These are phyloP conservation scores for Rapana venosa DNA, from an alignment of 2,888 invertebrate genomes.

Conservation along the genomic window DNA sequence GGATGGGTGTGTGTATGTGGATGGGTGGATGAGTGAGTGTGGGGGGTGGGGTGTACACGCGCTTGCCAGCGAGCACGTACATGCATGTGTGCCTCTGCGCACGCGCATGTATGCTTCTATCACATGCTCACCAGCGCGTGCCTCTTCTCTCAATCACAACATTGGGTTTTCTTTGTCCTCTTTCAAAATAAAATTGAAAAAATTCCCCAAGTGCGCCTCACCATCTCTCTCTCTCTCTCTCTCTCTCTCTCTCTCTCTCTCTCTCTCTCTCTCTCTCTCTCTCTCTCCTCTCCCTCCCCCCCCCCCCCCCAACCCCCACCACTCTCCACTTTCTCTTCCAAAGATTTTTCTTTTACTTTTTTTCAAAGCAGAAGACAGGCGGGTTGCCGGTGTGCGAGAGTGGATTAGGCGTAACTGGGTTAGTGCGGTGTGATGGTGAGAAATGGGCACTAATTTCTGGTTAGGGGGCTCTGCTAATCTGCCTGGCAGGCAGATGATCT, in stretches of 20 bases:
- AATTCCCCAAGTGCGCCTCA: no score
- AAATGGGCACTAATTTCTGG: conserved; percentile 45
- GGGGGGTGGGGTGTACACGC: no score
- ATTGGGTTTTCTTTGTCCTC: no score
- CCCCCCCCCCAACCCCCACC: not conserved
- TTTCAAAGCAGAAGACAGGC: not conserved
- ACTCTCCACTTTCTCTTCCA: not conserved
- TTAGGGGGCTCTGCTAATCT: conserved; percentile 43
- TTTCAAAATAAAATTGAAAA: no score
- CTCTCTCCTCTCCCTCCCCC: not conserved
- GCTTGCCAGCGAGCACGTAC: no score
- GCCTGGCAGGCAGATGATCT: conserved; percentile 35
- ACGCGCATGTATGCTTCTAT: no score
- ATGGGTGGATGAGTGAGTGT: no score
- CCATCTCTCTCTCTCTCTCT: no score
- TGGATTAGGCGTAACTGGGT: conserved; percentile 44
- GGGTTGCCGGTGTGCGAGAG: conserved; percentile 34
- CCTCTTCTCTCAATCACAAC: no score
- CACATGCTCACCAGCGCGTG: no score
- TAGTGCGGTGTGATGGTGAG: conserved; percentile 47
- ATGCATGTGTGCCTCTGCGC: no score
- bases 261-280: conserved; percentile 1
- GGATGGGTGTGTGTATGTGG: no score
- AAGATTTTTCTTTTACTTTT: not conserved
- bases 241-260: not conserved